These are phyloP conservation scores for Rhineura floridana DNA, from an alignment of 2,113 vertebrate species.

Conservation along the genomic window DNA sequence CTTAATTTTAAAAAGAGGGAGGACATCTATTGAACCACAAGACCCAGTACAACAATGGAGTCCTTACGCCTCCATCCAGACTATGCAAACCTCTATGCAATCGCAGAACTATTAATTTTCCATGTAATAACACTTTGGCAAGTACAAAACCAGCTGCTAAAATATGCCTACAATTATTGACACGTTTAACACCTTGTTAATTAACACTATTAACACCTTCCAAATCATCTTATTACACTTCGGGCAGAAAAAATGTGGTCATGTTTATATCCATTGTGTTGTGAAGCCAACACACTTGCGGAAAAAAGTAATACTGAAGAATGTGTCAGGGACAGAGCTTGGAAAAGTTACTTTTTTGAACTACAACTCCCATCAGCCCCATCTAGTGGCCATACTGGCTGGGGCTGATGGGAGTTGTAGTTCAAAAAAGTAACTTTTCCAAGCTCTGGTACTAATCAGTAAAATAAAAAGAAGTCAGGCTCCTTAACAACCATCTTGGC, in stretches of 20 bases:
- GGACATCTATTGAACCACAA: conserved; percentile 10
- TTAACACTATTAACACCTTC: conserved; percentile 72
- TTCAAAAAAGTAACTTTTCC: too few species aligned
- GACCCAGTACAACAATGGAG: conserved; percentile 11
- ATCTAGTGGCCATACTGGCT: too few species aligned
- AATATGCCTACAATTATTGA: conserved; percentile 75
- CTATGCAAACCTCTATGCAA: conserved; percentile 2
- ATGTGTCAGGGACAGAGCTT: neutral
- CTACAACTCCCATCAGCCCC: too few species aligned
- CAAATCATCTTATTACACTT: conserved; percentile 64
- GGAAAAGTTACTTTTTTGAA: too few species aligned
- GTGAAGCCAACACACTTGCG: neutral
- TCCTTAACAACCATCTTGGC: too few species aligned
- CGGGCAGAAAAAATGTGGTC: conserved; percentile 29
- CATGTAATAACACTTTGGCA: conserved; percentile 59
- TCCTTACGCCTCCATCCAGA: conserved; percentile 43
- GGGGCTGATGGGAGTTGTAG: too few species aligned
- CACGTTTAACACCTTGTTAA: conserved; percentile 73
- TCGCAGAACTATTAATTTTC: conserved; percentile 61
- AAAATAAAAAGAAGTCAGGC: too few species aligned
- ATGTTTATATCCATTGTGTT: neutral
- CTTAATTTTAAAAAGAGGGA: neutral
- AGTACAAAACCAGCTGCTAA: conserved; percentile 66
- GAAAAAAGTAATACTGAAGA: neutral
- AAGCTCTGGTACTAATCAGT: too few species aligned